Evolutionary conservation across 2,113 vertebrate genomes (phyloP), one percentile per base, ranked within the genome.

Genomic region (Hemibagrus wyckioides): DNA sequence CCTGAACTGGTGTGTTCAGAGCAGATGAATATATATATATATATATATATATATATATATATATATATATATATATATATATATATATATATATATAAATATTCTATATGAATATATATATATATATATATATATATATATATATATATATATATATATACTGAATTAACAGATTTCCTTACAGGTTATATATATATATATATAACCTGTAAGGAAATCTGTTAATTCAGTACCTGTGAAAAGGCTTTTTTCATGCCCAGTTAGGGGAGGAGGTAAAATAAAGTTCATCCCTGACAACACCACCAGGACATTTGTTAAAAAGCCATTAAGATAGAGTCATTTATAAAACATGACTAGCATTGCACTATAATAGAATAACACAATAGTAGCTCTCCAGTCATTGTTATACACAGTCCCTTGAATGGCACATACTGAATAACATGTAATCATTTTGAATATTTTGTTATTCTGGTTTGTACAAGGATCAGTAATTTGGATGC

Each of bases 201-300:
- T 88, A 83, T 86, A 84, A 86, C 85, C 83, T 81, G 69, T 90
- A 88, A 80, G 88, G 90, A 90, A 91, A 92, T 73, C 88, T 91
- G 89, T 93, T 91, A 89, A 86, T 87, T 92, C 87, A 69, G 77
- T 71, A 91, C 91, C 90, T 61, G 61, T 90, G 91, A 91, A 92
- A 90, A 87, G 86, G 77, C 44, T 71, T 65, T 63, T 48, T 85
- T 89, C 82, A 81, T 48, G 59, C 85, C 61, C 75, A 83, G 69
- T 50, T 85, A 52, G 25, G 48, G 88, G n/a, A 69, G 30, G 30
- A 77, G 76, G 86, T 81, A 52, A 89, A 67, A 30, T 59, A 79
- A 84, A 85, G 89, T 89, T 87, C 56, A 80, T 80, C 84, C 71
- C 44, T 79, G 48, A 48, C 44, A 89, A 73, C 67, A 36, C n/a